These are phyloP conservation scores for Aphidius ervi DNA, from an alignment of 1,140 invertebrate species.

Conservation along the genomic window DNA sequence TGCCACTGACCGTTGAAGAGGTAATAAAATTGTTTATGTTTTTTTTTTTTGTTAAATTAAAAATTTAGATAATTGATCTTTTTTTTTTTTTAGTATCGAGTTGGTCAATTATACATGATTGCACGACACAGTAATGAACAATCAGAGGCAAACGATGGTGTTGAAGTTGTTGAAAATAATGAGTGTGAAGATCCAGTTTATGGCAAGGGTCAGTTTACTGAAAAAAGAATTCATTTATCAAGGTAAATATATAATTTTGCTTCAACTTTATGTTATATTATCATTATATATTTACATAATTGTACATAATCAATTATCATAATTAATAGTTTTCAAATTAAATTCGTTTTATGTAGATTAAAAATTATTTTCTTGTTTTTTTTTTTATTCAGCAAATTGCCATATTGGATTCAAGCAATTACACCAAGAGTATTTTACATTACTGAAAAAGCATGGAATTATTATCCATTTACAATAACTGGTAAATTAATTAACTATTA, in stretches of 20 bases:
- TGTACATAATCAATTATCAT: too few species aligned
- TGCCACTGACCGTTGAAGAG: constrained; percentile 88
- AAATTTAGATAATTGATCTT: constrained; percentile 18
- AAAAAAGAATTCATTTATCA: constrained; percentile 87
- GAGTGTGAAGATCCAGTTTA: constrained; percentile 74
- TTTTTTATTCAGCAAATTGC: constrained; percentile 67
- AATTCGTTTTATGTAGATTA: background rate
- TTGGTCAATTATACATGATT: constrained; percentile 93
- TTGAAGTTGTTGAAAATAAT: constrained; percentile 83
- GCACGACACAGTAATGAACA: constrained; percentile 89
- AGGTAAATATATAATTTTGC: constrained; percentile 57
- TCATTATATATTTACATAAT: constrained; percentile 1
- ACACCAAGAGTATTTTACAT: constrained; percentile 89
- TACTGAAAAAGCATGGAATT: constrained; percentile 93
- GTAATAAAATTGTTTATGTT: constrained; percentile 50
- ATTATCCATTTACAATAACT: constrained; percentile 89
- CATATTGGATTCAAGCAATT: constrained; percentile 83
- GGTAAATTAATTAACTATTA: constrained; percentile 52
- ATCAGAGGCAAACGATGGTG: constrained; percentile 84
- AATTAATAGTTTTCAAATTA: too few species aligned
- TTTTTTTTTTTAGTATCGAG: constrained; percentile 66
- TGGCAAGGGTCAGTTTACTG: constrained; percentile 84
- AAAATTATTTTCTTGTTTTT: constrained; percentile 3
- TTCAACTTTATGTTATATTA: too few species aligned
- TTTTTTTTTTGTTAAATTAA: constrained; percentile 25